Evolutionary conservation across 2,888 invertebrate genomes (phyloP), one percentile per base, ranked within the genome.

Genomic region (Drosophila atripex): DNA sequence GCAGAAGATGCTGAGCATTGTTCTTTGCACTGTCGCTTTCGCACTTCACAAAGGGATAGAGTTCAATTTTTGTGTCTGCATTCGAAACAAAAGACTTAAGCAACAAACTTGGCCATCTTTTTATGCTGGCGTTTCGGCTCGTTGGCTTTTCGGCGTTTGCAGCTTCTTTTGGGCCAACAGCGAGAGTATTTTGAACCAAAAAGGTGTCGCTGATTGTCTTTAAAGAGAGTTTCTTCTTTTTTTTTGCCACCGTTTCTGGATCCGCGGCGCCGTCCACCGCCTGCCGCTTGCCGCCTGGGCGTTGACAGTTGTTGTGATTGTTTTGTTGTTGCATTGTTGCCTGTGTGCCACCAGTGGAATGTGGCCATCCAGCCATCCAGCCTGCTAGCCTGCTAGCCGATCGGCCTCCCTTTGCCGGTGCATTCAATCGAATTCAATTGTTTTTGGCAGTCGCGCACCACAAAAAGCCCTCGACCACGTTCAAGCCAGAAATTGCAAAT

Each of bases 171-270:
- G 60, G 61, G 61, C 55, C 57, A 50, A 75, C 79, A 71, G 73
- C 80, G 85, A 86, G 75, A 86, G 84, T 88, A 85, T 88, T 85
- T 85, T 85, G 84, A 77, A 73, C 89, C 86, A 85, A 88, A 90
- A 90, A 90, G 91, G 91, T 90, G 91, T 90, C 90, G 90, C 88
- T 89, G 91, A 90, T 90, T 91, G 91, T 90, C 90, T 89, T 90
- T 91, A 89, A 90, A 90, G 90, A 91, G 90, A 90, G 88, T 69
- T 64, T 64, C 70, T 64, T 43, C 18, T 23, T 21, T 21, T 23
- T 39, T 32, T 32, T 35, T 41, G 39, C 39, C 39, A 18, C 39
- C 39, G 39, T 18, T 41, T 18, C 9, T 16, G 39, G 90, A 90
- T 80, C 80, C 76, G 76, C 88, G 89, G 82, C 88, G 88, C 83